Conservation (phyloP, 1,140 invertebrate genomes). For the Pogonus chalceus region DNA sequence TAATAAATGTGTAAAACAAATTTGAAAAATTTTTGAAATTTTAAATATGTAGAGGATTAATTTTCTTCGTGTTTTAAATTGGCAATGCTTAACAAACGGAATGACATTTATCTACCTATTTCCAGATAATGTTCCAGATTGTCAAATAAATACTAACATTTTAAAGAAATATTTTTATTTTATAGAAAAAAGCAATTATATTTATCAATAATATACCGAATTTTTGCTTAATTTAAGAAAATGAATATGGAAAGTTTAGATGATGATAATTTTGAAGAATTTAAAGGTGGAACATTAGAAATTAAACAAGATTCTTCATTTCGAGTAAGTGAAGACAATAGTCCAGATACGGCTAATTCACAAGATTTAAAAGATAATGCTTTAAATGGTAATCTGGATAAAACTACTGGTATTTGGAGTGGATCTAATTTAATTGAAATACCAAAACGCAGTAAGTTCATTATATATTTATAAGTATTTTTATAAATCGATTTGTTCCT, state of each 20-base stretch:
- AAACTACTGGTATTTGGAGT: background rate
- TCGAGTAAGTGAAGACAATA: background rate
- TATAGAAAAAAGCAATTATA: too few relatives aligned
- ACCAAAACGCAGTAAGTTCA: conserved; percentile 13
- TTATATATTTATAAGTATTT: conserved; percentile 7
- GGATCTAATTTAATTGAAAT: conserved; percentile 6
- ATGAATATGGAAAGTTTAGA: conserved; percentile 16
- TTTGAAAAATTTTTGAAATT: too few relatives aligned
- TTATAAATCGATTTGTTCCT: conserved; percentile 10
- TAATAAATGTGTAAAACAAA: too few relatives aligned
- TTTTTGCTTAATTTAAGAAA: too few relatives aligned
- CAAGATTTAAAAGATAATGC: conserved; percentile 1
- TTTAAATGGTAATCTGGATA: conserved; percentile 14
- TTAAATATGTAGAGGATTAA: too few relatives aligned
- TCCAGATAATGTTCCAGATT: too few relatives aligned
- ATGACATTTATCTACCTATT: too few relatives aligned
- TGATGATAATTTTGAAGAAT: conserved; percentile 29
- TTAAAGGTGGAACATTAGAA: conserved; percentile 27
- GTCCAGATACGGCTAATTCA: conserved; percentile 3
- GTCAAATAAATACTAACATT: too few relatives aligned
- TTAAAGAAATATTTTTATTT: too few relatives aligned
- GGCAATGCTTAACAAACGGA: too few relatives aligned
- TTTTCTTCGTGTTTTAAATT: too few relatives aligned
- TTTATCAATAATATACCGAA: too few relatives aligned
- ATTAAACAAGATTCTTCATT: conserved; percentile 16